phyloP scores from a whole-genome alignment of 2,113 vertebrate species.

The Meleagris gallopavo region DNA sequence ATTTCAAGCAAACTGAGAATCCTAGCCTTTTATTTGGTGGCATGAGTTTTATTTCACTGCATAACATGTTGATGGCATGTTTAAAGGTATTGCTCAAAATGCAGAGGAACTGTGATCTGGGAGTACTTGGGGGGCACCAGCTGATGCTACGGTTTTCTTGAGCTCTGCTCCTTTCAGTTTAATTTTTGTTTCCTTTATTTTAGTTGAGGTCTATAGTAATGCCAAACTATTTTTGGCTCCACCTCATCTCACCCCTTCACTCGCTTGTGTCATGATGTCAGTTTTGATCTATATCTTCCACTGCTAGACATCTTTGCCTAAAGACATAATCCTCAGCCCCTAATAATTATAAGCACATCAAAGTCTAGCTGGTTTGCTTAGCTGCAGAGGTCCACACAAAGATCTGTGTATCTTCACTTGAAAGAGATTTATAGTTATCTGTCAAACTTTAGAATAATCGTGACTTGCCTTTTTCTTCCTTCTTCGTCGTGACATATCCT shows the following conservation, averaged over 20 bases:
- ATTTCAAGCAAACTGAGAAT: not conserved
- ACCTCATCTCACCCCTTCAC: slow-evolving; percentile 42
- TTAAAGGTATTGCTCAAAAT: not conserved
- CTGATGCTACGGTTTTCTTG: not conserved
- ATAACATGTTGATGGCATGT: not conserved
- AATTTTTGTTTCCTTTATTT: not conserved
- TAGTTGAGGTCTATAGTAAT: not conserved
- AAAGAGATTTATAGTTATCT: slow-evolving; percentile 66
- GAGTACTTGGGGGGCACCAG: not conserved
- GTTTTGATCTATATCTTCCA: slow-evolving; percentile 77
- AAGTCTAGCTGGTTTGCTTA: slow-evolving; percentile 73
- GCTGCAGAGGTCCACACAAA: slow-evolving; percentile 57
- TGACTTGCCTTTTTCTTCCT: not conserved
- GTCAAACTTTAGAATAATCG: slow-evolving; percentile 48
- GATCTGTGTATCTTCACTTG: slow-evolving; percentile 57
- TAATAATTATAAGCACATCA: slow-evolving; percentile 76
- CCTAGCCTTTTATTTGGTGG: not conserved
- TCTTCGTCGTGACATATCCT: not conserved
- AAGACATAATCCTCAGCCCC: slow-evolving; percentile 72
- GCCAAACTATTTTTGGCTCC: slow-evolving; percentile 56
- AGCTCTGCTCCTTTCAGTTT: not conserved
- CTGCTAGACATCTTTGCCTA: slow-evolving; percentile 71
- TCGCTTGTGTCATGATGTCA: slow-evolving; percentile 70
- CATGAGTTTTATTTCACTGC: not conserved
- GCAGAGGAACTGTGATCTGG: not conserved